A percentile compares a stretch with the other conserved stretches of the same genome.
Evolutionary conservation across 1,140 invertebrate species (phyloP).

Genomic region (Rhizoglyphus robini): DNA sequence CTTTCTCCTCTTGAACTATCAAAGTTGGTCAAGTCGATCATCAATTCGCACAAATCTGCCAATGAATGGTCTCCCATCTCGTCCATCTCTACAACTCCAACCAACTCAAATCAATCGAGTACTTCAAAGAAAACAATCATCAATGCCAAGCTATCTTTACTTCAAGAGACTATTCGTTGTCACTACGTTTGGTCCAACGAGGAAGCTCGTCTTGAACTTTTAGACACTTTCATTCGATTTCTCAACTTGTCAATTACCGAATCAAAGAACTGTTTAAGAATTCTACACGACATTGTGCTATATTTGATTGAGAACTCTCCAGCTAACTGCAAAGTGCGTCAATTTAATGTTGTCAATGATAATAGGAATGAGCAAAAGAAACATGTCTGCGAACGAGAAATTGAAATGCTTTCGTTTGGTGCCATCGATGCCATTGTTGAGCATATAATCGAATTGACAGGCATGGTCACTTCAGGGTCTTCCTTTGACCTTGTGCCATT

Average conservation of each 20-base stretch:
- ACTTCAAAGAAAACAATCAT: conserved; percentile 36
- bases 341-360: background rate
- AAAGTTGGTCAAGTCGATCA: conserved; percentile 3
- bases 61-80: conserved; percentile 32
- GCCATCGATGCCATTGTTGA: conserved; percentile 18
- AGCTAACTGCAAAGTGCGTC: background rate
- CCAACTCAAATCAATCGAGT: background rate
- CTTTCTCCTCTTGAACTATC: background rate
- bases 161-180: conserved; percentile 54
- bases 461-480: background rate
- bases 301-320: background rate
- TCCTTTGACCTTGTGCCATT: background rate
- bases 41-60: background rate
- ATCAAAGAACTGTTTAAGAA: background rate
- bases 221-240: conserved; percentile 50
- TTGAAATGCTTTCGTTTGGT: conserved; percentile 19
- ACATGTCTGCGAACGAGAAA: conserved; percentile 2
- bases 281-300: conserved; percentile 5
- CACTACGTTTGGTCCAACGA: conserved; percentile 49
- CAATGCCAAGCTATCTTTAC: conserved; percentile 56
- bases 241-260: conserved; percentile 56
- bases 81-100: conserved; percentile 26
- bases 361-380: background rate
- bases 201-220: conserved; percentile 42
- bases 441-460: conserved; percentile 19